Conservation (phyloP, 1,140 invertebrate species). For the Hylaeus anthracinus region DNA sequence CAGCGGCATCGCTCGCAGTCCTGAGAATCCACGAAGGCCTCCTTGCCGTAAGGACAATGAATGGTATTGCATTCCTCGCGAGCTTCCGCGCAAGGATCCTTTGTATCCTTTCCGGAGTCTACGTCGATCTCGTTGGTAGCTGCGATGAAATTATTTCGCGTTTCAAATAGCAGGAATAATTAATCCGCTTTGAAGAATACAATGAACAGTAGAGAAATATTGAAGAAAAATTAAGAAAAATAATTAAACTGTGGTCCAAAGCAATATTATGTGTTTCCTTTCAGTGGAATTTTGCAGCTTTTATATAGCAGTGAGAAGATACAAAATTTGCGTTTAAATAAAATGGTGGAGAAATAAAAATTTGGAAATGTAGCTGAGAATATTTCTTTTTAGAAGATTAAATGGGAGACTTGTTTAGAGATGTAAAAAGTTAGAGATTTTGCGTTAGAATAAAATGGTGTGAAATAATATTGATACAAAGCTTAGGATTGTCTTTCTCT, state of each 20-base stretch:
- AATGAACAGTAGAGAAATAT: not conserved
- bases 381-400: not conserved
- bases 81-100: conserved; percentile 82
- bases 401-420: too few species aligned
- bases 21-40: conserved; percentile 84
- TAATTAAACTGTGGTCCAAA: not conserved
- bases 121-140: conserved; percentile 75
- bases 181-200: too few species aligned
- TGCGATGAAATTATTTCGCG: conserved; percentile 17
- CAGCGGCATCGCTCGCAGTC: conserved; percentile 89
- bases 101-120: conserved; percentile 59
- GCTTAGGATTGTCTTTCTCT: too few species aligned
- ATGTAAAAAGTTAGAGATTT: too few species aligned
- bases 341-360: not conserved
- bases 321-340: too few species aligned
- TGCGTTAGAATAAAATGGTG: too few species aligned
- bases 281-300: not conserved
- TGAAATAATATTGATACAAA: too few species aligned
- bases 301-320: not conserved
- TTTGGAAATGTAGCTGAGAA: not conserved
- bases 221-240: not conserved
- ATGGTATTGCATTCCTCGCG: conserved; percentile 83
- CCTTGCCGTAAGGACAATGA: conserved; percentile 89
- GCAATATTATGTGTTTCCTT: not conserved
- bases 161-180: not conserved